These are phyloP conservation scores for Callionymus lyra DNA, from an alignment of 2,113 vertebrate genomes.

Conservation along the genomic window DNA sequence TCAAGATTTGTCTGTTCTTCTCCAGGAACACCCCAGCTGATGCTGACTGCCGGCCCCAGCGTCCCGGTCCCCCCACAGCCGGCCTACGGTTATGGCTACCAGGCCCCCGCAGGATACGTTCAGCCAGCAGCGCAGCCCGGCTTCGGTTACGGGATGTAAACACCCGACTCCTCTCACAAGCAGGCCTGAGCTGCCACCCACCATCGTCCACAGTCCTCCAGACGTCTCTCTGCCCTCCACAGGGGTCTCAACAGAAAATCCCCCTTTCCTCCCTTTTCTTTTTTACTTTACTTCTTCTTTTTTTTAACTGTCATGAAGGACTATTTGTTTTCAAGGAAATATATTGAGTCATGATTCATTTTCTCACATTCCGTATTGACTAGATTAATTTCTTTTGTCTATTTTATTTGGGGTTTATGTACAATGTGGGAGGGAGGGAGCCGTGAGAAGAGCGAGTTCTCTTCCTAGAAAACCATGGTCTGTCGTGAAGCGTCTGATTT, in stretches of 20 bases:
- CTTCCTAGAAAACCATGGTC: conserved; percentile 61
- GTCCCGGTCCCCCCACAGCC: conserved; percentile 88
- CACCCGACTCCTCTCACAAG: conserved; percentile 27
- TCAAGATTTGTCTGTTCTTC: conserved; percentile 3
- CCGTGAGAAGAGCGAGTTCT: conserved; percentile 63
- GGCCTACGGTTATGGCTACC: conserved; percentile 89
- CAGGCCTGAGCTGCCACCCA: conserved; percentile 58
- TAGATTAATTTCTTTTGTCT: conserved; percentile 72
- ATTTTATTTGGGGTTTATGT: conserved; percentile 68
- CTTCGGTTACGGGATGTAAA: conserved; percentile 95
- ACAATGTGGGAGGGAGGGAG: conserved; percentile 42
- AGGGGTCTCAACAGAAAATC: conserved; percentile 55
- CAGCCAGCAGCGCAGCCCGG: conserved; percentile 81
- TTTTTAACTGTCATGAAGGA: conserved; percentile 91
- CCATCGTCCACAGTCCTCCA: conserved; percentile 70
- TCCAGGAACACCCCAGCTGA: conserved; percentile 92
- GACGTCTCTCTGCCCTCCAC: conserved; percentile 71
- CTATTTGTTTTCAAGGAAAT: conserved; percentile 75
- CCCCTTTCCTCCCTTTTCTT: conserved; percentile 52
- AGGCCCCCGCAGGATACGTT: conserved; percentile 78
- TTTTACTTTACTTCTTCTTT: conserved; percentile 68
- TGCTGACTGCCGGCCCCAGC: conserved; percentile 95
- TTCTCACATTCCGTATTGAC: conserved; percentile 91
- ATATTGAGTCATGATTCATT: no score
- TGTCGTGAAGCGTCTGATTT: conserved; percentile 93